Conservation (phyloP, 1,140 invertebrate genomes). For the Trichogramma pretiosum region DNA sequence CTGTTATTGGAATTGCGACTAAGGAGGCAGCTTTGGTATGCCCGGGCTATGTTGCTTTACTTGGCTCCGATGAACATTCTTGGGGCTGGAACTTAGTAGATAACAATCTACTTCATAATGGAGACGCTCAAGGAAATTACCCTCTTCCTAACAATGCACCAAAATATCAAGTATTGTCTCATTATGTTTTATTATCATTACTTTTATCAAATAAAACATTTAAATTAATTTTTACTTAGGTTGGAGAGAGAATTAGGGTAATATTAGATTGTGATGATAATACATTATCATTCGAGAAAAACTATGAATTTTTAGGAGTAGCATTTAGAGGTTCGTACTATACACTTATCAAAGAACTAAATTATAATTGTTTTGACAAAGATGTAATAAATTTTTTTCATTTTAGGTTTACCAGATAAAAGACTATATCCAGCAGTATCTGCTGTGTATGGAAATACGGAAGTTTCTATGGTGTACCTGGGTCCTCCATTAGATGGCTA, state of each 20-base stretch:
- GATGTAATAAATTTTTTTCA: no score
- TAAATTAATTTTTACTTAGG: conserved; percentile 50
- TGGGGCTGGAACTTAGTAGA: conserved; percentile 99
- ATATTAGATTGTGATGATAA: conserved; percentile 97
- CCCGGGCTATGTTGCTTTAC: conserved; percentile 87
- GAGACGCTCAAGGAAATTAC: conserved; percentile 90
- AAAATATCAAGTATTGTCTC: conserved; percentile 79
- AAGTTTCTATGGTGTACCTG: conserved; percentile 99
- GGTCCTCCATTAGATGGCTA: conserved; percentile 90
- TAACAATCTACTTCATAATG: conserved; percentile 94
- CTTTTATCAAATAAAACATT: no score
- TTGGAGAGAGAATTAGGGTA: conserved; percentile 92
- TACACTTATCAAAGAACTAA: conserved; percentile 6
- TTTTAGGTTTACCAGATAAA: conserved; percentile 83
- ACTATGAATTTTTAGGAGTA: conserved; percentile 96
- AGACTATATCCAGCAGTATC: conserved; percentile 92
- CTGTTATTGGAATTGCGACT: conserved; percentile 90
- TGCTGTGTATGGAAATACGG: conserved; percentile 97
- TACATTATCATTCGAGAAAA: conserved; percentile 95
- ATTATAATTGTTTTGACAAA: neutral
- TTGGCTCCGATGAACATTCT: conserved; percentile 92
- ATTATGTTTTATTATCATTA: neutral
- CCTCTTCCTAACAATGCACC: conserved; percentile 93
- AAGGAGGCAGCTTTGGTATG: conserved; percentile 85
- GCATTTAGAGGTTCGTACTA: conserved; percentile 76